Evolutionary conservation across 2,888 invertebrate genomes (phyloP).

Genomic region (Abrostola triplasia): DNA sequence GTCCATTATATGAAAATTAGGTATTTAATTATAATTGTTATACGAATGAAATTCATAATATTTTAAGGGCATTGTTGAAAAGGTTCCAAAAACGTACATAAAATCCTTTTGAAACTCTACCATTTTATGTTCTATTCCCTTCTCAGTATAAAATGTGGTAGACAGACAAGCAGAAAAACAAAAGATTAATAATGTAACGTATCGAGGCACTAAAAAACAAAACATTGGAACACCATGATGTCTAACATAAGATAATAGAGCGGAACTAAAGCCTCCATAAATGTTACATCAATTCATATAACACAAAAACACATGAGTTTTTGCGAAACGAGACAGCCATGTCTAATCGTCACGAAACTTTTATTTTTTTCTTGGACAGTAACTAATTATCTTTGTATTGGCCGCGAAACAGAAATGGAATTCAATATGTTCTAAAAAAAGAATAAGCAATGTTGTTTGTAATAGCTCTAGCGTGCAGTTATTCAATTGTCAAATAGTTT

Average conservation of each 20-base stretch:
- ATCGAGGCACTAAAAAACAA: constrained; percentile 8
- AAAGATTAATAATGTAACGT: constrained; percentile 4
- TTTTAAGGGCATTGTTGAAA: no score
- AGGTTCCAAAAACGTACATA: no score
- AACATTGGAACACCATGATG: constrained; percentile 23
- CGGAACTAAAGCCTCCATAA: constrained; percentile 40
- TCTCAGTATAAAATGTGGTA: constrained; percentile 14
- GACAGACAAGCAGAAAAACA: constrained; percentile 25
- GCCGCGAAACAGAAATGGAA: constrained; percentile 20
- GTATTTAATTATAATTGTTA: no score
- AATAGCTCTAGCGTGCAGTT: neutral
- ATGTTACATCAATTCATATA: constrained; percentile 43
- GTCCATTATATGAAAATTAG: no score
- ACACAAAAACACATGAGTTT: constrained; percentile 40
- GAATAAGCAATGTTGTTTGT: constrained; percentile 18
- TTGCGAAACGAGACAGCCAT: constrained; percentile 43
- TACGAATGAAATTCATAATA: no score
- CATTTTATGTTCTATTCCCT: neutral
- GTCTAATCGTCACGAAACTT: constrained; percentile 42
- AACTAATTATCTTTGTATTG: constrained; percentile 48
- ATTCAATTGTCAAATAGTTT: neutral
- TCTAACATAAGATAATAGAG: constrained; percentile 42
- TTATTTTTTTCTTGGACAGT: constrained; percentile 38
- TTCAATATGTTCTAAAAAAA: constrained; percentile 17
- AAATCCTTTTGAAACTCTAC: no score